Evolutionary conservation across 1,140 invertebrate species (phyloP), one percentile per base, ranked within the genome.

Genomic region (Battus philenor): DNA sequence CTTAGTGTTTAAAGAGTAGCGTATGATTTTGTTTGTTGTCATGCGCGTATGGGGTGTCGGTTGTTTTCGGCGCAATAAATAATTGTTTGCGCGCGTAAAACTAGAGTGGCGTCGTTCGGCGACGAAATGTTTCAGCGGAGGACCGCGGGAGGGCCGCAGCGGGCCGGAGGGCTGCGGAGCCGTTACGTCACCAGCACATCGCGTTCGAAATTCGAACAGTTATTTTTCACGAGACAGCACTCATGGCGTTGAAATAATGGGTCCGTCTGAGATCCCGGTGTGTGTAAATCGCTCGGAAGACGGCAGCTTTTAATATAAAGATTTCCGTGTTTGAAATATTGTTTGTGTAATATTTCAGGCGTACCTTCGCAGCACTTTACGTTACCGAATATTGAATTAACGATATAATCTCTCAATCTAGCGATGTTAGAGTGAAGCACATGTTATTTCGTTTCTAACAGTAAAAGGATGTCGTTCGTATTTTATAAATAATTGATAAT

Each of bases 1-100:
- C 44, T 53, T 44, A 44, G 12, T 8, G 1, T 5, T 12, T 39
- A 26, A 10, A 15, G 5, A 10, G 10, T 30, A 36, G 15, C 15
- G 39, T 47, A 20, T 22, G 13, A 20, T 29, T 45, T 41, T 11
- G 27, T 20, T 32, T 9, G 8, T 33, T n/a, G 5, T 1, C 12
- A 7, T 11, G 32, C 27, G 18, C 16, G 36, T 29, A 43, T 46
- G 30, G 44, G 50, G 39, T 39, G 47, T 53, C 22, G 45, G 54
- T 64, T 71, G 69, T 72, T 77, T 72, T 68, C 62, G 55, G 59
- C 64, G 71, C 61, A 70, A 83, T 83, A 83, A 83, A 83, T 81
- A 83, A 81, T 79, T 77, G 76, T 77, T 81, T 75, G 73, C 63
- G 60, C 63, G 64, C 67, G 79, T 76, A 80, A 77, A 78, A 80